These are phyloP conservation scores for Ditylenchus dipsaci DNA, from an alignment of 1,140 invertebrate genomes.

Conservation along the genomic window DNA sequence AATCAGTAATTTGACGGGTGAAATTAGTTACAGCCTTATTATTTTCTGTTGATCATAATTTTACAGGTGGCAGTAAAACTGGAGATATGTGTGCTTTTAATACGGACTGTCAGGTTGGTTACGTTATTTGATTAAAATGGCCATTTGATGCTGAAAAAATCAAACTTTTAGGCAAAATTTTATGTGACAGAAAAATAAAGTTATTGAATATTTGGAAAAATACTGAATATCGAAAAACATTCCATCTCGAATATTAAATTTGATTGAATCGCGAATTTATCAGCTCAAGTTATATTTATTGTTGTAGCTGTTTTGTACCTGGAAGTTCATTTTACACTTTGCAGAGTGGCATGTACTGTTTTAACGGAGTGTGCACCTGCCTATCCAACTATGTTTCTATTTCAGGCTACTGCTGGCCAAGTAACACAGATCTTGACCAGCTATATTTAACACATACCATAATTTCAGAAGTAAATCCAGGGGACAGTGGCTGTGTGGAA, in stretches of 20 bases:
- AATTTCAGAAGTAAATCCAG: constrained; percentile 51
- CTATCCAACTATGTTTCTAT: constrained; percentile 55
- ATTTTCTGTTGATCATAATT: not conserved
- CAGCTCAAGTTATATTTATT: too few relatives aligned
- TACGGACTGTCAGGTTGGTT: not conserved
- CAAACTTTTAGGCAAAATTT: constrained; percentile 6
- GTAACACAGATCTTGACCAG: constrained; percentile 30
- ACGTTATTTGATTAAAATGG: not conserved
- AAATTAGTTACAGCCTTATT: too few relatives aligned
- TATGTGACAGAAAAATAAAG: too few relatives aligned
- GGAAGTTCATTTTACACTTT: too few relatives aligned
- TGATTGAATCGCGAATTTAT: too few relatives aligned
- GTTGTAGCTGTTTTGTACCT: too few relatives aligned
- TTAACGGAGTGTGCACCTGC: constrained; percentile 50
- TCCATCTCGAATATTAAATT: too few relatives aligned
- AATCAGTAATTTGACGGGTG: too few relatives aligned
- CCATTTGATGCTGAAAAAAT: not conserved
- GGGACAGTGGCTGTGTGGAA: constrained; percentile 53
- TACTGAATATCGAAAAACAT: too few relatives aligned
- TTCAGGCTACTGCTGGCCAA: constrained; percentile 55
- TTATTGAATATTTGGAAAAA: too few relatives aligned
- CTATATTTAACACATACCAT: not conserved
- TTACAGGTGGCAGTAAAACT: not conserved
- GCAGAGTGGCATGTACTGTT: constrained; percentile 54
- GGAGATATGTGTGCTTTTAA: not conserved